Conservation (phyloP, 2,113 vertebrate species). For the Paratilapia polleni region DNA sequence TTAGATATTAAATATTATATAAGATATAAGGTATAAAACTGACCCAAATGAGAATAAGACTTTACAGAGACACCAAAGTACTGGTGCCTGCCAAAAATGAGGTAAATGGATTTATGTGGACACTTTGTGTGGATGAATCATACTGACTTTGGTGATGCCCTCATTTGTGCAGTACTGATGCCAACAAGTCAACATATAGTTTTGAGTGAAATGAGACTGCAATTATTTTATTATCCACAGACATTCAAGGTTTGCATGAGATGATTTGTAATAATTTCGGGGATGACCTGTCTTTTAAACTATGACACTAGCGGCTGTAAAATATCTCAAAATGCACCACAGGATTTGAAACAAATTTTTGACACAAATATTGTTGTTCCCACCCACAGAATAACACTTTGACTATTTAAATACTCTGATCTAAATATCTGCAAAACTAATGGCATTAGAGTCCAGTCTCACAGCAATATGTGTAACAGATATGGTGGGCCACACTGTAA, state of each 20-base stretch:
- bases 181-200: fast-evolving
- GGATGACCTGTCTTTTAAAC: background rate
- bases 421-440: fast-evolving
- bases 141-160: background rate
- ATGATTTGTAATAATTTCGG: too few species aligned
- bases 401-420: background rate
- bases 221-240: background rate
- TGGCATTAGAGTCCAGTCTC: too few species aligned
- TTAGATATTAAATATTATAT: too few species aligned
- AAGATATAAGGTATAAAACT: fast-evolving
- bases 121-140: background rate
- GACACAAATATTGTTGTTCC: too few species aligned
- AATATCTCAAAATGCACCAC: too few species aligned
- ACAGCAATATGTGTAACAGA: background rate
- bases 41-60: background rate
- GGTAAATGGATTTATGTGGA: background rate
- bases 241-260: too few species aligned
- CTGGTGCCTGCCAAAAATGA: background rate
- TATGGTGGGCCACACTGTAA: too few species aligned
- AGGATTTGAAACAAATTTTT: too few species aligned
- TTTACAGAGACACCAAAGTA: background rate
- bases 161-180: background rate
- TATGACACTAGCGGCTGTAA: too few species aligned
- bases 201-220: background rate
- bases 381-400: background rate